Percentiles rank a stretch among this genome's conserved stretches.
Conservation (phyloP, 2,888 invertebrate species). For the Nephrotoma guestfalica region DNA sequence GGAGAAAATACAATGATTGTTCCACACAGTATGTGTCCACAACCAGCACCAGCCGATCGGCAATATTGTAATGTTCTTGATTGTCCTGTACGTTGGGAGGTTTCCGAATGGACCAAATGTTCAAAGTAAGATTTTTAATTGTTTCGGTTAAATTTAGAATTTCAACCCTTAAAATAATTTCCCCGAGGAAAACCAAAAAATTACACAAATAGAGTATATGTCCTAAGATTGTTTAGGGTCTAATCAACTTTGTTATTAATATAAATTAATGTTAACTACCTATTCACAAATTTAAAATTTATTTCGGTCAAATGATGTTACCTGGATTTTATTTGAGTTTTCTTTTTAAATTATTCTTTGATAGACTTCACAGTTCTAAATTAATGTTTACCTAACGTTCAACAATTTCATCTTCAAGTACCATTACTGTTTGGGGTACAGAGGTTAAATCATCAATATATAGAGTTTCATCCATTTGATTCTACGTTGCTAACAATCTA, state of each 20-base stretch:
- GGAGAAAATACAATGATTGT: slow-evolving; percentile 81
- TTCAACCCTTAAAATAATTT: not conserved
- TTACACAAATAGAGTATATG: not conserved
- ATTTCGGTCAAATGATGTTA: too few species aligned
- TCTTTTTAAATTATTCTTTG: too few species aligned
- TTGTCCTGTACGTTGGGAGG: slow-evolving; percentile 83
- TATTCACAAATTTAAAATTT: too few species aligned
- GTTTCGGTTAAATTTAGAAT: not conserved
- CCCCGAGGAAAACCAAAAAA: not conserved
- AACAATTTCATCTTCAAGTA: too few species aligned
- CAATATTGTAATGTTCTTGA: slow-evolving; percentile 87
- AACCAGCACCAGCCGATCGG: slow-evolving; percentile 75
- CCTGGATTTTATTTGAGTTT: too few species aligned
- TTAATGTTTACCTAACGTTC: too few species aligned
- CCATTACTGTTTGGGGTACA: too few species aligned
- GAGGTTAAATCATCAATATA: too few species aligned
- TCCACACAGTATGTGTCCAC: slow-evolving; percentile 83
- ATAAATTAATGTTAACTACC: too few species aligned
- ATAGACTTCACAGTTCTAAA: too few species aligned
- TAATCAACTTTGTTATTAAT: not conserved
- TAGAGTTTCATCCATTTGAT: too few species aligned
- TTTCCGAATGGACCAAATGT: slow-evolving; percentile 82
- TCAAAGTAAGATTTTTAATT: slow-evolving; percentile 39
- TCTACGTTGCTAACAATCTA: too few species aligned
- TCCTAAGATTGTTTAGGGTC: not conserved